Base-by-base conservation (phyloP, 1,140 invertebrate species). In the Drosophila triauraria region DNA sequence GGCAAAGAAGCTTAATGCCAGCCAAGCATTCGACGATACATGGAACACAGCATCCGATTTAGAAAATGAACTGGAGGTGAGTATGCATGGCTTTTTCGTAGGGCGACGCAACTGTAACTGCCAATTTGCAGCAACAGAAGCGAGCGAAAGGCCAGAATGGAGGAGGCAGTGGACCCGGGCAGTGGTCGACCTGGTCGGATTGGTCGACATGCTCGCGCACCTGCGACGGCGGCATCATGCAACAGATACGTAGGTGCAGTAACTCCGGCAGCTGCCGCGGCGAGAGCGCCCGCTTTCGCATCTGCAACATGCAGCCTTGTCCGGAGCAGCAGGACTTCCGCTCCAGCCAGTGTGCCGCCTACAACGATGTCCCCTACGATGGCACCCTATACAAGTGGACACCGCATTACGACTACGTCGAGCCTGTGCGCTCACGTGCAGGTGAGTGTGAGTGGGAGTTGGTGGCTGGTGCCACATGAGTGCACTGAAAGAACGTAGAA, bases 241-340 rank as follows among this genome's bases (percentile, higher is more conserved):
- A 96, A 56, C 97, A 98, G 93, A 94, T 97, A 67, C 94, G 97
- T 75, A 95, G 96, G 43, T 98, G 97, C 92, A 95, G 95, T 78
- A 95, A 95, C 44, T 93, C 94, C 1, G 92, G 94, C 7, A 95
- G 95, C 8, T 98, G 98, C 92, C 94, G 96, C 71, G 97, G 97
- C 15, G 96, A 97, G 78, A 94, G 95, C 5, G 95, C 97, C 20
- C 95, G 96, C 78, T 98, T 98, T 93, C 97, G 96, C 94, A 97
- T 98, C 79, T 92, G 91, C 71, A 98, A 98, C 92, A 97, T 97
- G 94, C 96, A 98, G 96, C 95, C 96, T 0, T 98, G 97, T 93
- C 95, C 96, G 17, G 95, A 95, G 57, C 93, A 93, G 23, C 93
- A 93, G 58, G 96, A 97, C 92, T 97, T 96, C 92, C 94, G 98